Base-by-base conservation (phyloP, 2,888 invertebrate genomes). In the Mycalesis mineus region DNA sequence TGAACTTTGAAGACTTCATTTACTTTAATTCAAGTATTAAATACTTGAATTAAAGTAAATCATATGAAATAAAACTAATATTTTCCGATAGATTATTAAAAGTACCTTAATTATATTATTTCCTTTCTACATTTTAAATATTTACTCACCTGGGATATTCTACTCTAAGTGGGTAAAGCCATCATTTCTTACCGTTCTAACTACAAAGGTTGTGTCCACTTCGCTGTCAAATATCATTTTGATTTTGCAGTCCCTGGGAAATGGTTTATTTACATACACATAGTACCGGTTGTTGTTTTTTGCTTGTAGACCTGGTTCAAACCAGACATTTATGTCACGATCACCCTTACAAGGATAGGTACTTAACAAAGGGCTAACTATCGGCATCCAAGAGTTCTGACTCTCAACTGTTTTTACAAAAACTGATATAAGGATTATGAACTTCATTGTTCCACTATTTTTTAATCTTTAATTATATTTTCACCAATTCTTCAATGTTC, bases 251-350 rank as follows among this genome's bases (percentile, higher is more conserved):
- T 50, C 28, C 13, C 13, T 11, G 1, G 49, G 49, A 14, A 50
- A 50, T 4, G 6, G 14, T 28, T 37, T 50, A 39, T 39, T 37
- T 1, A 15, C 49, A 7, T 50, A 50, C 5, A 50, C 28, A 17
- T 28, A 50, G 13, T 50, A 50, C n/a, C 39, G n/a, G 13, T 37
- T 50, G 28, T 28, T 50, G 28, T 50, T 39, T 14, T 39, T 50
- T 13, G 22, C 28, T 14, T 37, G 13, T 1, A 14, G 49, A 39
- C 15, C 49, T 6, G 49, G 49, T 50, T 50, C 49, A 14, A 50
- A 50, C 39, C 39, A 50, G 4, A 50, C 28, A 7, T 13, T n/a
- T 1, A 50, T 28, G 11, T 50, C 39, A 2, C 9, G 7, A 9
- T 50, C 28, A 13, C n/a, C 28, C 15, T 22, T n/a, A 11, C 49